Evolutionary conservation across 2,113 vertebrate genomes (phyloP), one percentile per base, ranked within the genome.

Genomic region (Lycaon pictus): DNA sequence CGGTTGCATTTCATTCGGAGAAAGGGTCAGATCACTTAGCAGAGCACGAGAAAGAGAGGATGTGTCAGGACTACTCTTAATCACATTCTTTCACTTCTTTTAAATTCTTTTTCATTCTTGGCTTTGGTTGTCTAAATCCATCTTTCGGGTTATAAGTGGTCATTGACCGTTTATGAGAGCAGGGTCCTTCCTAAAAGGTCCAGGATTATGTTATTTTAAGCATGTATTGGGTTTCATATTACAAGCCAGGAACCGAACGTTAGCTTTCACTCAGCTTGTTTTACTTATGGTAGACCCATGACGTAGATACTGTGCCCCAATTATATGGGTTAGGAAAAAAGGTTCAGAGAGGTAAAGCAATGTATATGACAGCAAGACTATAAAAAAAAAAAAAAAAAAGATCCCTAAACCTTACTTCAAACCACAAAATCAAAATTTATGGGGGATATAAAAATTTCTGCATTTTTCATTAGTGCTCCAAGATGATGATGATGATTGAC

Each of bases 11-110:
- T 95, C 88, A 71, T 94, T 93, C 51, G 3, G 3, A 95, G 86
- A 96, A 93, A 37, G 53, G 79, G 88, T 95, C 89, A 91, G 90
- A 76, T 92, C 88, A 90, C 92, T 95, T 77, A 97, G 82, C 77
- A 55, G 84, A 81, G 56, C 56, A 62, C 71, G 65, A 69, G 90
- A 56, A 84, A 91, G 32, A 96, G 51, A 92, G 77, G 67, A 60
- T 2, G 0, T 37, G 32, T 95, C 51, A 56, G 32, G 23, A 71
- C 35, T 19, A 43, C 84, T 65, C 53, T 95, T 94, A 80, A 72
- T 95, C 72, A 96, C 60, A 74, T 87, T 86, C 60, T 86, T 96
- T 92, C 79, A 37, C 83, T 90, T 88, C 71, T 88, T 86, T 87
- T 90, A 87, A 43, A 43, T 60, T 92, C 92, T 32, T 92, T 77